phyloP scores from a whole-genome alignment of 1,140 invertebrate genomes.

The Zeugodacus cucurbitae region DNA sequence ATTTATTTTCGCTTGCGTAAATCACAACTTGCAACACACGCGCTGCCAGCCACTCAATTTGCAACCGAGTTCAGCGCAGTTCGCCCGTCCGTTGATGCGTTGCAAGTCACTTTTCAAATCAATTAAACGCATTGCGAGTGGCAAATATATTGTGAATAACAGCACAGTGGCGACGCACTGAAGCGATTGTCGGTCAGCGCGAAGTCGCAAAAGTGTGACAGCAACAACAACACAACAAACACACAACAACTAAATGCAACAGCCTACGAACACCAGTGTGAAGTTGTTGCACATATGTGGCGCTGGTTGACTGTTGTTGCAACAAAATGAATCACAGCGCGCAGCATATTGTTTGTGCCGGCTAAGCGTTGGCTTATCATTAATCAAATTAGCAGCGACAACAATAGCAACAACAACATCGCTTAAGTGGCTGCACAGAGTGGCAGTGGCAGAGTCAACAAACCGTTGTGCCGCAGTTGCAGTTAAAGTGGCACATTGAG shows the following conservation, averaged over 20 bases:
- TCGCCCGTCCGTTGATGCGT: conserved; percentile 2
- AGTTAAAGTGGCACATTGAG: too few relatives aligned
- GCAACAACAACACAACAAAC: background rate
- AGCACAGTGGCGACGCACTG: background rate
- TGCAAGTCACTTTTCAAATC: conserved; percentile 38
- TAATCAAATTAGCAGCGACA: conserved; percentile 22
- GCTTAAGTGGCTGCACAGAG: background rate
- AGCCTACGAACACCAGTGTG: background rate
- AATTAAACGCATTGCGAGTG: conserved; percentile 36
- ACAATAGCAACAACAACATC: background rate
- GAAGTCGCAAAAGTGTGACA: conserved; percentile 27
- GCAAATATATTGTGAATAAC: background rate
- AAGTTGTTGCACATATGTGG: too few relatives aligned
- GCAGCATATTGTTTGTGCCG: conserved; percentile 13
- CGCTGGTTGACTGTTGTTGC: background rate
- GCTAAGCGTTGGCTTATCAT: conserved; percentile 21
- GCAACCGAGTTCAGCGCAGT: conserved; percentile 16
- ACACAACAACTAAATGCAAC: background rate
- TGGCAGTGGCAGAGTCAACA: background rate
- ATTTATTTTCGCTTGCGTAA: conserved; percentile 36
- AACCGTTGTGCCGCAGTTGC: background rate
- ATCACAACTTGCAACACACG: conserved; percentile 22
- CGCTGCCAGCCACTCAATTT: background rate
- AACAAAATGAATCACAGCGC: conserved; percentile 2
- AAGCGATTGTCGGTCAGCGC: background rate